A percentile compares a stretch with the other conserved stretches of the same genome.
Conservation (phyloP, 1,140 invertebrate species). For the Xylocopa sonorina region DNA sequence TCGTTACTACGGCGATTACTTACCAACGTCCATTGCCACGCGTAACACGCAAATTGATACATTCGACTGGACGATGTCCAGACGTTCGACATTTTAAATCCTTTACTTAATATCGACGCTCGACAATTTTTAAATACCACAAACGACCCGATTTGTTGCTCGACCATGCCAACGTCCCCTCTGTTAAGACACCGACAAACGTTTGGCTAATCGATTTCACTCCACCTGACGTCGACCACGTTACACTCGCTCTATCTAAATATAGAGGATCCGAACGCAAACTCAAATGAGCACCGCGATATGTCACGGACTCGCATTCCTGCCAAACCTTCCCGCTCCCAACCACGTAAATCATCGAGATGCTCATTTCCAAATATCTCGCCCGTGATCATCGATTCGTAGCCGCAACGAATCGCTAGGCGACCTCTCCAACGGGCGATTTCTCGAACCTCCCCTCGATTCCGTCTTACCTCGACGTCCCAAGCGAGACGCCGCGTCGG, state of each 20-base stretch:
- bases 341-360: background rate
- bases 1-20: constrained; percentile 45
- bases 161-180: too few relatives aligned
- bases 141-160: too few relatives aligned
- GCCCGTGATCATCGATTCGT: constrained; percentile 11
- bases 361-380: background rate
- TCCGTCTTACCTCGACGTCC: constrained; percentile 4
- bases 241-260: background rate
- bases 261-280: constrained; percentile 22
- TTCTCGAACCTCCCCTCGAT: background rate
- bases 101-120: too few relatives aligned
- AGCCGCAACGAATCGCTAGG: background rate
- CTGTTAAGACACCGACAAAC: background rate
- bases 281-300: background rate
- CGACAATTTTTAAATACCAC: too few relatives aligned
- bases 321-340: background rate
- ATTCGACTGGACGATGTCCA: too few relatives aligned
- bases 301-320: background rate
- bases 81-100: too few relatives aligned
- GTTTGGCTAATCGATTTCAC: background rate
- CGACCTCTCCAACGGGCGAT: background rate
- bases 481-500: background rate
- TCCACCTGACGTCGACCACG: background rate
- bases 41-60: too few relatives aligned
- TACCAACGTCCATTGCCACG: constrained; percentile 29